Evolutionary conservation across 1,140 invertebrate species (phyloP).

Genomic region (Cataglyphis hispanica): DNA sequence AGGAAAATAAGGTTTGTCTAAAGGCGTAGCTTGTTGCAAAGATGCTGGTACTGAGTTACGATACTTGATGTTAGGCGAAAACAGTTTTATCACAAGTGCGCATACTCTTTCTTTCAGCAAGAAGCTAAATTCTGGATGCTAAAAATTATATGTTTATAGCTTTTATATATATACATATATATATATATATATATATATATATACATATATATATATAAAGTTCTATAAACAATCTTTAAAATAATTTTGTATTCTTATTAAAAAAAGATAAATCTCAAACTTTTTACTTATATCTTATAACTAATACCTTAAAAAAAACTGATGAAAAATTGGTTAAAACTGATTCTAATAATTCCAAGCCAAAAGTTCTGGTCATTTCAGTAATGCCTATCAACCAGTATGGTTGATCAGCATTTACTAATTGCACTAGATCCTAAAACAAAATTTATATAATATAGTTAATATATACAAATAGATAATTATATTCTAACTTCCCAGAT

Average conservation of each 20-base stretch:
- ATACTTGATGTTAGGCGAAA: slow-evolving; percentile 98
- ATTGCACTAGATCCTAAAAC: slow-evolving; percentile 95
- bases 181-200: slow-evolving; percentile 34
- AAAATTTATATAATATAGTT: neutral
- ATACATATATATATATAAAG: slow-evolving; percentile 19
- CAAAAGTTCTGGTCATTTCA: slow-evolving; percentile 99
- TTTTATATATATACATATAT: slow-evolving; percentile 10
- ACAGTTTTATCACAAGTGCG: slow-evolving; percentile 98
- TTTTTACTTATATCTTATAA: neutral
- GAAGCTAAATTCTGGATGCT: slow-evolving; percentile 98
- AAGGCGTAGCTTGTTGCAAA: slow-evolving; percentile 88
- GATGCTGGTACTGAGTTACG: slow-evolving; percentile 88
- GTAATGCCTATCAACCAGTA: slow-evolving; percentile 98
- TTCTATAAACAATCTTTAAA: slow-evolving; percentile 22
- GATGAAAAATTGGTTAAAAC: slow-evolving; percentile 96
- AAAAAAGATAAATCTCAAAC: slow-evolving; percentile 10
- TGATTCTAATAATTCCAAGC: slow-evolving; percentile 97
- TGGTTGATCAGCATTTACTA: slow-evolving; percentile 98
- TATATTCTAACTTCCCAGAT: slow-evolving; percentile 2
- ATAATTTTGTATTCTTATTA: slow-evolving; percentile 12
- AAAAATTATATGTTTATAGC: slow-evolving; percentile 81
- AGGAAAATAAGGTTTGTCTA: slow-evolving; percentile 98
- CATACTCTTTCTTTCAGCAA: slow-evolving; percentile 98
- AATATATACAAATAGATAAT: slow-evolving; percentile 1
- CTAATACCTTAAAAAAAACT: slow-evolving; percentile 95